A percentile compares a stretch with the other conserved stretches of the same genome.
Conservation (phyloP, 2,888 invertebrate genomes). For the Chironomus riparius region DNA sequence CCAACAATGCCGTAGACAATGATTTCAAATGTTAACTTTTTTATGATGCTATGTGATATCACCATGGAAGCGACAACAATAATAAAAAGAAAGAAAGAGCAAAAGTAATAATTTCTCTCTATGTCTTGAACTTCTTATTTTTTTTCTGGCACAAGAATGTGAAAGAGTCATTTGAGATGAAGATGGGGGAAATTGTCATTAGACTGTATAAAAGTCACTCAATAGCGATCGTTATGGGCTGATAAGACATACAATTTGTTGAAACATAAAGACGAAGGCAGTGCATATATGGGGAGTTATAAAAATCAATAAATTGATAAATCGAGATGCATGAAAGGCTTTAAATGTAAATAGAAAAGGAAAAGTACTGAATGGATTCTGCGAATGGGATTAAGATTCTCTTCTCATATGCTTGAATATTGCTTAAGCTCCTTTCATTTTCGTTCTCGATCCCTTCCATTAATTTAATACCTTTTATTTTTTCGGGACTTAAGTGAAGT, state of each 20-base stretch:
- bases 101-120: not conserved
- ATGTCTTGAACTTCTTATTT: not conserved
- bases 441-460: not conserved
- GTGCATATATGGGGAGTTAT: not conserved
- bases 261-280: slow-evolving; percentile 15
- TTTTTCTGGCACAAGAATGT: not conserved
- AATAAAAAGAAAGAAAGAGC: not conserved
- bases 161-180: not conserved
- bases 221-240: slow-evolving; percentile 25
- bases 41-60: not conserved
- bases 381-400: not conserved
- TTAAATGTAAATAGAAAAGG: not conserved
- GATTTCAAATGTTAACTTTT: not conserved
- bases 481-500: too few species aligned
- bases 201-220: slow-evolving; percentile 4
- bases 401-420: not conserved
- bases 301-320: slow-evolving; percentile 22
- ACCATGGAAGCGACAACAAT: slow-evolving; percentile 4
- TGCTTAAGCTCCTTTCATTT: not conserved
- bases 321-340: not conserved
- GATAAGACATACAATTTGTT: slow-evolving; percentile 24
- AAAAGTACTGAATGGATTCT: not conserved
- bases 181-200: not conserved
- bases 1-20: not conserved
- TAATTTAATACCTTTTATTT: slow-evolving; percentile 1